Conservation (phyloP, 1,140 invertebrate genomes). For the Lucilia sericata region DNA sequence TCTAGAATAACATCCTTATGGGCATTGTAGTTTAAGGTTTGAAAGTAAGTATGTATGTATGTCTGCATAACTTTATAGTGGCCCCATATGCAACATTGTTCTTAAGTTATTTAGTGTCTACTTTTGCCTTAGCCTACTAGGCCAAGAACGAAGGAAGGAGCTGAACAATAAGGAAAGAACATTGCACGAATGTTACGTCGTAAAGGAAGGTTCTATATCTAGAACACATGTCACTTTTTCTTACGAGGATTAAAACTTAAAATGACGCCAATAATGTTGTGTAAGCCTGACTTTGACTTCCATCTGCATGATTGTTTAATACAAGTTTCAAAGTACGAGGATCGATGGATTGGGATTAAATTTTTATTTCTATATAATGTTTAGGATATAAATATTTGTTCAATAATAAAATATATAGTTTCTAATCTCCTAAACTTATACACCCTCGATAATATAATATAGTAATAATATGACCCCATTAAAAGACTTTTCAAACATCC, state of each 20-base stretch:
- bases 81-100: slow-evolving; percentile 32
- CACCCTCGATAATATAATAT: no score
- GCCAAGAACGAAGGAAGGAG: not conserved
- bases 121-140: not conserved
- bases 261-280: slow-evolving; percentile 42
- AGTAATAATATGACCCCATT: no score
- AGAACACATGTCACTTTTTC: slow-evolving; percentile 45
- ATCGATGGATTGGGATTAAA: not conserved
- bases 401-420: no score
- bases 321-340: not conserved
- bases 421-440: no score
- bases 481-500: not conserved
- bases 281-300: slow-evolving; percentile 31
- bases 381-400: no score
- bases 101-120: slow-evolving; percentile 34
- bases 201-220: slow-evolving; percentile 35
- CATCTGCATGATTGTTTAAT: not conserved
- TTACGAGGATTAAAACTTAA: slow-evolving; percentile 43
- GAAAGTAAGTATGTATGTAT: not conserved
- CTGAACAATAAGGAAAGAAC: not conserved
- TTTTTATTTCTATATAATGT: not conserved
- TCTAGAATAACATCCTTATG: not conserved
- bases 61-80: slow-evolving; percentile 24
- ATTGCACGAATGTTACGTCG: not conserved
- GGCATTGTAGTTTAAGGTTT: not conserved